Conservation (phyloP, 2,113 vertebrate species). For the Vulpes ferrilata region DNA sequence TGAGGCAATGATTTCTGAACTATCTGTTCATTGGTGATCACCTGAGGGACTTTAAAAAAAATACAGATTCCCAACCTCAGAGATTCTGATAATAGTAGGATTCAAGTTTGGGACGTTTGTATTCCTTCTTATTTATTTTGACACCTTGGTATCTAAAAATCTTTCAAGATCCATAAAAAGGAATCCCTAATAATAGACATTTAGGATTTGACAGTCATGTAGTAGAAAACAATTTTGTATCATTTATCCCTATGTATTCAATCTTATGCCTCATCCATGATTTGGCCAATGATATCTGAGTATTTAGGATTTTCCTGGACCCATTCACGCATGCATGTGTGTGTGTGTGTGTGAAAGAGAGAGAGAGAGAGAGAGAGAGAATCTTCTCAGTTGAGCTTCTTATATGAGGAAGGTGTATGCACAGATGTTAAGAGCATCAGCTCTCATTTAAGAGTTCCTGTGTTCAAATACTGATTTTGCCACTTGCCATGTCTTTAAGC, state of each 20-base stretch:
- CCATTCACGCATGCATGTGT: not conserved
- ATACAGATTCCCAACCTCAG: not conserved
- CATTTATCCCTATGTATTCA: not conserved
- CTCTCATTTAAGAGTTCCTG: not conserved
- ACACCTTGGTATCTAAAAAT: not conserved
- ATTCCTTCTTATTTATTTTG: not conserved
- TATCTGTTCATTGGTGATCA: not conserved
- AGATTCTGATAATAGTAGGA: not conserved
- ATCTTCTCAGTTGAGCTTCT: not conserved
- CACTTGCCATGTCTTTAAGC: not conserved
- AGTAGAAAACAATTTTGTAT: not conserved
- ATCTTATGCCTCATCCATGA: not conserved
- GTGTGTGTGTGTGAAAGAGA: not conserved
- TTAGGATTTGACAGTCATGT: not conserved
- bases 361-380: not conserved
- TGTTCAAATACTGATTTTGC: conserved; percentile 24
- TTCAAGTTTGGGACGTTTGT: not conserved
- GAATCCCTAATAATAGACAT: not conserved
- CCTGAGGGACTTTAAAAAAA: not conserved
- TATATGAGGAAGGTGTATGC: not conserved
- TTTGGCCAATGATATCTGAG: not conserved
- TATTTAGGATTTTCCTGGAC: not conserved
- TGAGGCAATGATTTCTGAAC: not conserved
- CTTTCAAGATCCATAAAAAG: conserved; percentile 13
- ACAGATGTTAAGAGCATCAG: not conserved